These are phyloP conservation scores for Fragariocoptes setiger DNA, from an alignment of 1,140 invertebrate genomes.

Conservation along the genomic window DNA sequence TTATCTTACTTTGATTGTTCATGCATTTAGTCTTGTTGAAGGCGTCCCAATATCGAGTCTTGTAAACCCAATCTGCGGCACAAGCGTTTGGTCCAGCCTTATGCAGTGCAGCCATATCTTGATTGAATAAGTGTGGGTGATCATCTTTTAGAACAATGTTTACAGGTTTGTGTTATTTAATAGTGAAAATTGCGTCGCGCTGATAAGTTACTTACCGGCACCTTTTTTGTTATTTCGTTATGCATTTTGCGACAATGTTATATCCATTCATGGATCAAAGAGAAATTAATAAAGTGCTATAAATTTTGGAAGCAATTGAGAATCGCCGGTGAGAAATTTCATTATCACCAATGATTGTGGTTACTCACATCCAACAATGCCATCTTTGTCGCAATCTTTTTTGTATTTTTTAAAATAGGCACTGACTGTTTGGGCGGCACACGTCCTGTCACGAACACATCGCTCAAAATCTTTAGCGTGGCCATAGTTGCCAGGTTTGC, in stretches of 20 bases:
- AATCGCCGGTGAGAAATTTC: constrained; percentile 23
- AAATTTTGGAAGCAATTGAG: constrained; percentile 19
- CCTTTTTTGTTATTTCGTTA: not conserved
- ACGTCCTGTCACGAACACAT: constrained; percentile 38
- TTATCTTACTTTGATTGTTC: not conserved
- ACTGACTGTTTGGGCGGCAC: constrained; percentile 34
- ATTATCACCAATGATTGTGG: not conserved
- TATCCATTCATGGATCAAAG: not conserved
- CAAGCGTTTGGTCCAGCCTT: constrained; percentile 5
- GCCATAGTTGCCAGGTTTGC: constrained; percentile 29
- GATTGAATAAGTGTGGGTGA: not conserved
- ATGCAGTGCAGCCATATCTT: not conserved
- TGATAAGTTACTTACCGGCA: not conserved
- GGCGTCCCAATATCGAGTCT: constrained; percentile 6
- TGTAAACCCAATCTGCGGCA: constrained; percentile 5
- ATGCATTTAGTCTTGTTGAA: constrained; percentile 2
- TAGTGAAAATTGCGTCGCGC: not conserved
- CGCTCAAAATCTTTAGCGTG: constrained; percentile 26
- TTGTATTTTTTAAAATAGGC: constrained; percentile 32
- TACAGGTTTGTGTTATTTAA: not conserved
- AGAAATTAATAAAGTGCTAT: not conserved
- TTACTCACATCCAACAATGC: constrained; percentile 13
- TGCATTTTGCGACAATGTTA: not conserved
- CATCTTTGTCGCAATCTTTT: constrained; percentile 48
- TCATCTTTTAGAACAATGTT: not conserved